phyloP scores from a whole-genome alignment of 1,140 invertebrate genomes.

The Drosophila saltans region DNA sequence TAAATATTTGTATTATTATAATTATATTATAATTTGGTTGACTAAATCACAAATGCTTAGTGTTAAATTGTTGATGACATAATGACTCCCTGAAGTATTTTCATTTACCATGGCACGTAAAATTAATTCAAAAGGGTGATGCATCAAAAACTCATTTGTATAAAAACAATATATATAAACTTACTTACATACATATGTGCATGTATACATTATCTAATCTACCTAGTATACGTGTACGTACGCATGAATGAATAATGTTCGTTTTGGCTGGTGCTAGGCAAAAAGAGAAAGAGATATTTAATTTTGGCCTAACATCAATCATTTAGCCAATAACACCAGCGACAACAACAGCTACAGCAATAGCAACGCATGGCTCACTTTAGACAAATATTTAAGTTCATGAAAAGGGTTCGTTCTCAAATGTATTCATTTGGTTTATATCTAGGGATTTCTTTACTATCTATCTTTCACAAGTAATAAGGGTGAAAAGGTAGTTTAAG shows the following conservation, averaged over 20 bases:
- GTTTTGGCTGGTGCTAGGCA: neutral
- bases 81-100: constrained; percentile 3
- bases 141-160: constrained; percentile 24
- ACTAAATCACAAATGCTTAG: neutral
- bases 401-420: neutral
- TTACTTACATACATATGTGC: neutral
- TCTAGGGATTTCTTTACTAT: neutral
- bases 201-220: neutral
- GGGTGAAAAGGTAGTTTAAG: no score
- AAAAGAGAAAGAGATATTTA: constrained; percentile 6
- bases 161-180: neutral
- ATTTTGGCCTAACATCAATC: constrained; percentile 21
- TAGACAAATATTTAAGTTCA: constrained; percentile 2
- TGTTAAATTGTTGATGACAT: constrained; percentile 16
- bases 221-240: neutral
- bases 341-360: neutral
- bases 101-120: neutral
- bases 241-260: constrained; percentile 7
- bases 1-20: no score
- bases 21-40: neutral
- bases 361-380: neutral
- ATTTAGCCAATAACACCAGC: constrained; percentile 14
- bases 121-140: constrained; percentile 14
- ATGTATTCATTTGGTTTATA: neutral
- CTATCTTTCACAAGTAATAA: neutral